These are phyloP conservation scores for Cottoperca gobio DNA, from an alignment of 2,797 vertebrate species.

Conservation along the genomic window DNA sequence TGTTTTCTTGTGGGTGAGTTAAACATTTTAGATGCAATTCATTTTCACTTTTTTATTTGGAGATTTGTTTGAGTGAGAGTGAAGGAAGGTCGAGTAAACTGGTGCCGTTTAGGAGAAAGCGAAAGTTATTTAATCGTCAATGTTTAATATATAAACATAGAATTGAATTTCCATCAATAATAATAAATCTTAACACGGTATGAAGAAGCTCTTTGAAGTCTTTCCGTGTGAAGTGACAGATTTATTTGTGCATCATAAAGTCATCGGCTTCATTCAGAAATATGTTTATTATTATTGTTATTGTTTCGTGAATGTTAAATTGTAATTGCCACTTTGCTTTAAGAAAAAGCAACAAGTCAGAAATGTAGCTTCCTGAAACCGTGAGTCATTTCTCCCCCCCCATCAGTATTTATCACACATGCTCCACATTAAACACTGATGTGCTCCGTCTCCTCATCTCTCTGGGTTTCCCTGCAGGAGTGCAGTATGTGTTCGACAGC, in stretches of 20 bases:
- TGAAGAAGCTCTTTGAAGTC: not conserved
- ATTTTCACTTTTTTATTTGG: too few species aligned
- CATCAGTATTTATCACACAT: constrained; percentile 4
- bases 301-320: too few species aligned
- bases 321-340: not conserved
- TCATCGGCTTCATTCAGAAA: not conserved
- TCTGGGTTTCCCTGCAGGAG: constrained; percentile 79
- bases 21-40: too few species aligned
- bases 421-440: constrained; percentile 7
- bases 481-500: constrained; percentile 93
- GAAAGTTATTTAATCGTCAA: too few species aligned
- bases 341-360: too few species aligned
- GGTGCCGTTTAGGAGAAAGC: too few species aligned
- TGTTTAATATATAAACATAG: too few species aligned
- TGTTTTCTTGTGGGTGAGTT: too few species aligned
- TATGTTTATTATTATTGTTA: too few species aligned
- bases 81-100: too few species aligned
- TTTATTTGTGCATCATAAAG: not conserved
- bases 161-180: too few species aligned
- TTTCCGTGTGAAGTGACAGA: not conserved
- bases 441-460: not conserved
- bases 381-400: not conserved
- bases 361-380: not conserved
- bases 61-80: too few species aligned
- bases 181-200: not conserved